phyloP scores from a whole-genome alignment of 2,797 vertebrate species.

The Setipinna tenuifilis region DNA sequence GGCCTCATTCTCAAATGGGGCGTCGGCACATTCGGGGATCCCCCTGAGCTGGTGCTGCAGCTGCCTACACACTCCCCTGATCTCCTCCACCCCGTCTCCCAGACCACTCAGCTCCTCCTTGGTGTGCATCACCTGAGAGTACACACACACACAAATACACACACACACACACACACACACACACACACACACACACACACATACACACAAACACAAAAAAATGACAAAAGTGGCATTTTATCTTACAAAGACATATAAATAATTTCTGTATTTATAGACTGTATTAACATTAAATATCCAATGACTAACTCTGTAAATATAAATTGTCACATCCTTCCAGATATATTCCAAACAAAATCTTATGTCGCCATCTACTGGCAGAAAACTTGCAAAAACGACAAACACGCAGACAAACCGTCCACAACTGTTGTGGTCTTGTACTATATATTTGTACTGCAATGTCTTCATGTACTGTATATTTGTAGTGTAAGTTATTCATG shows the following conservation, averaged over 20 bases:
- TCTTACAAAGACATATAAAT: neutral
- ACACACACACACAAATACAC: neutral
- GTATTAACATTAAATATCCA: neutral
- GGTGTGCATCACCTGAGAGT: slow-evolving; percentile 76
- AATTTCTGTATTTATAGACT: neutral
- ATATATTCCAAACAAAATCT: neutral
- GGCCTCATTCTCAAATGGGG: slow-evolving; percentile 85
- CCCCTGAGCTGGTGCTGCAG: slow-evolving; percentile 85
- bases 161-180: neutral
- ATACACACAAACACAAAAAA: neutral
- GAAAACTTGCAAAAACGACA: neutral
- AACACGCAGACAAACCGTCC: neutral
- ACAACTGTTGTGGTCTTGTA: neutral
- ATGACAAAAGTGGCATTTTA: neutral
- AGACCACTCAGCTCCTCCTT: slow-evolving; percentile 82
- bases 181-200: neutral
- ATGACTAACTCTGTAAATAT: neutral
- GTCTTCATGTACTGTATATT: no score
- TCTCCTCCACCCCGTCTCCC: slow-evolving; percentile 80
- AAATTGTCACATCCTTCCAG: neutral
- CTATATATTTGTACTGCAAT: neutral
- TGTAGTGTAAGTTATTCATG: no score
- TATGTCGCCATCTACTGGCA: neutral
- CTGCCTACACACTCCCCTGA: slow-evolving; percentile 85
- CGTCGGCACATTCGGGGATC: slow-evolving; percentile 77